These are phyloP conservation scores for Aspidiotus destructor DNA, from an alignment of 2,888 invertebrate genomes.

Conservation along the genomic window DNA sequence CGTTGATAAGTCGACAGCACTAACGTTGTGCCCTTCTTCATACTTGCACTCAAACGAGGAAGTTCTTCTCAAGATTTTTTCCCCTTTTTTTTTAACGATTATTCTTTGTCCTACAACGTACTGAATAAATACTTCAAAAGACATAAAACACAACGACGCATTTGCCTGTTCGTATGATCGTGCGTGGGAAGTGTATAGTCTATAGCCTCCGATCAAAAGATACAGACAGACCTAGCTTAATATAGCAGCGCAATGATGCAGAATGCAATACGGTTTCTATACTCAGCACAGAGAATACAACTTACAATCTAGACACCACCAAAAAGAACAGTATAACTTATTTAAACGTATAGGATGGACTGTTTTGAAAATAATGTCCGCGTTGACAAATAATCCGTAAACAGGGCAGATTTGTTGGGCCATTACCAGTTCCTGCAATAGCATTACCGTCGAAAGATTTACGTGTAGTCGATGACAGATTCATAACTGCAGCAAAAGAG, in stretches of 20 bases:
- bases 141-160: slow-evolving; percentile 1
- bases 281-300: too few relatives aligned
- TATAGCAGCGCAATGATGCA: slow-evolving; percentile 15
- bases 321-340: background rate
- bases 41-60: background rate
- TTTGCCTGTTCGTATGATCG: slow-evolving; percentile 1
- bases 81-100: too few relatives aligned
- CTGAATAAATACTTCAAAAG: slow-evolving; percentile 12
- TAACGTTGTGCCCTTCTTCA: background rate
- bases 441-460: slow-evolving; percentile 24
- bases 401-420: slow-evolving; percentile 31
- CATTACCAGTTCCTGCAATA: slow-evolving; percentile 29
- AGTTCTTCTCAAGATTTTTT: too few relatives aligned
- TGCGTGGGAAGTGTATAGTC: slow-evolving; percentile 23
- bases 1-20: background rate
- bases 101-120: too few relatives aligned
- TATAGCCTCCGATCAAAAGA: slow-evolving; percentile 4
- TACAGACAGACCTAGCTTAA: slow-evolving; percentile 8
- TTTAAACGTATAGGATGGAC: slow-evolving; percentile 21
- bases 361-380: slow-evolving; percentile 29
- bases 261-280: background rate
- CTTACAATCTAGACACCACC: background rate
- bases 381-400: slow-evolving; percentile 31
- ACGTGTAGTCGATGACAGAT: slow-evolving; percentile 27
- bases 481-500: slow-evolving; percentile 11